A percentile compares a stretch with the other conserved stretches of the same genome.
Evolutionary conservation across 2,113 vertebrate genomes (phyloP).

Genomic region (Ranitomeya variabilis): DNA sequence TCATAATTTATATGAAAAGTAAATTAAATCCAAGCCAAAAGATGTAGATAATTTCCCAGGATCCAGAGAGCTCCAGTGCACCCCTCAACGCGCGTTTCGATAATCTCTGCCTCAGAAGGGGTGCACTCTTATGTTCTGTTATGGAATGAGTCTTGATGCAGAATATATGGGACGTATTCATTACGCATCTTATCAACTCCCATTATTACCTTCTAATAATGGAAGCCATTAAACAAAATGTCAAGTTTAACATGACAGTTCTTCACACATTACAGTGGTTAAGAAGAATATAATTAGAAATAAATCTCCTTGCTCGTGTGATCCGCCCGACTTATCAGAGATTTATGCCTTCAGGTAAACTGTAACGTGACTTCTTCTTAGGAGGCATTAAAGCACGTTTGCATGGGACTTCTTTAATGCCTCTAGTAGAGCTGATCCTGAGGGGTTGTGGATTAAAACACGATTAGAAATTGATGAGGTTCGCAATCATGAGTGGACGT

Average conservation of each 20-base stretch:
- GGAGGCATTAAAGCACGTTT: not conserved
- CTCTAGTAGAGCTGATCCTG: not conserved
- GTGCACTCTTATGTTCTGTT: too few relatives aligned
- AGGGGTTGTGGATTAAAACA: not conserved
- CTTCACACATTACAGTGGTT: not conserved
- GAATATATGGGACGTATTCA: not conserved
- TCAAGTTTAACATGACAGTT: not conserved
- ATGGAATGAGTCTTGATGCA: not conserved
- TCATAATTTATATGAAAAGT: too few relatives aligned
- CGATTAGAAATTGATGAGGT: too few relatives aligned
- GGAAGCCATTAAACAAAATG: not conserved
- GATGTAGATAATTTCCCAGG: too few relatives aligned
- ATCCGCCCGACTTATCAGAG: not conserved
- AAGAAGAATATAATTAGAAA: slow-evolving; percentile 15
- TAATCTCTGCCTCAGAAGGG: too few relatives aligned
- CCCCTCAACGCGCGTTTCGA: too few relatives aligned
- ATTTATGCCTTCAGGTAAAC: not conserved
- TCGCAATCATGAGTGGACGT: too few relatives aligned
- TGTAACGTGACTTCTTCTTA: not conserved
- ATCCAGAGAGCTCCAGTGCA: too few relatives aligned
- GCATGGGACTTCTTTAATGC: not conserved
- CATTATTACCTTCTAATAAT: slow-evolving; percentile 17
- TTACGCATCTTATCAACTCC: not conserved
- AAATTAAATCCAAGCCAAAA: too few relatives aligned
- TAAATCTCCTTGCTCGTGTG: not conserved